Evolutionary conservation across 1,140 invertebrate genomes (phyloP), one percentile per base, ranked within the genome.

Genomic region (Prorops nasuta): DNA sequence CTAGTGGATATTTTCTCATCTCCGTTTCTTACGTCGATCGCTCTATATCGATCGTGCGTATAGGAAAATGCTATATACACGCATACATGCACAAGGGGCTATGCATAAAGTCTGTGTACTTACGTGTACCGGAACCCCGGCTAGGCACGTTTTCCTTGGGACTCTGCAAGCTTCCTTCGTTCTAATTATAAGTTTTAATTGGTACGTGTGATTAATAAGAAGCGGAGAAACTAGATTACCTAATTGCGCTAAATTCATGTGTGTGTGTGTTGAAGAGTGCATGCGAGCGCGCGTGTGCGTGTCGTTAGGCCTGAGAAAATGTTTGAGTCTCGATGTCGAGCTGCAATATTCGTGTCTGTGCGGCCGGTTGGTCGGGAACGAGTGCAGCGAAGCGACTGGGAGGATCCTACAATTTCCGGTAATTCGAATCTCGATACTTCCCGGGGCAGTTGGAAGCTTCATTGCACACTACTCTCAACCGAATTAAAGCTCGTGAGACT

Each of bases 121-220:
- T n/a, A n/a, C n/a, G n/a, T n/a, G n/a, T n/a, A n/a, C n/a, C n/a
- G n/a, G n/a, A n/a, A n/a, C n/a, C n/a, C n/a, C n/a, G n/a, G n/a
- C n/a, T n/a, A n/a, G n/a, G n/a, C n/a, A n/a, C n/a, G n/a, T n/a
- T n/a, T n/a, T n/a, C n/a, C n/a, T n/a, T n/a, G n/a, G n/a, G n/a
- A n/a, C n/a, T n/a, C n/a, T 35, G 49, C 56, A 58, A 61, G 58
- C 58, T 63, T 55, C 44, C 47, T 49, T 53, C 34, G 38, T 56
- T 50, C 53, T 63, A 56, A 60, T 60, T 56, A 58, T 63, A 63
- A 63, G 24, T 65, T 63, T 58, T 63, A 65, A 65, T 60, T 63
- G 51, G 51, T 54, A 53, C 48, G 46, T 41, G 55, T 54, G 54
- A 60, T 58, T 63, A 55, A 54, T 51, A 48, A 48, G 49, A 53